These are phyloP conservation scores for Pedicia rivosa DNA, from an alignment of 2,888 invertebrate genomes.

Conservation along the genomic window DNA sequence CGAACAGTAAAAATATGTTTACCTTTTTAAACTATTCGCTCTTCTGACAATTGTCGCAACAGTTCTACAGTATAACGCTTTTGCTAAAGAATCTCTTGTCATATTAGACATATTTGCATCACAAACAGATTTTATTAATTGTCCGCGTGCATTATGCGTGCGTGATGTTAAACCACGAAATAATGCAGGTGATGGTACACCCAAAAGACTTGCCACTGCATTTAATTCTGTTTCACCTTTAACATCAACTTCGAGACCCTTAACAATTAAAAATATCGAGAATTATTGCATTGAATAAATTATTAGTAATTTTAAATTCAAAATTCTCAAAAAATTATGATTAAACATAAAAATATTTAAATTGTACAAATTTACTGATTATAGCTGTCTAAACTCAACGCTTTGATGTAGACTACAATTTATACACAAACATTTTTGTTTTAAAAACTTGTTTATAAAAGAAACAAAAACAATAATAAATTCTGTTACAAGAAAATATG, in stretches of 20 bases:
- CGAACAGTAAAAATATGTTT: neutral
- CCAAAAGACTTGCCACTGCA: slow-evolving; percentile 70
- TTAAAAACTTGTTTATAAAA: too few species aligned
- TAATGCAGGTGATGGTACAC: slow-evolving; percentile 33
- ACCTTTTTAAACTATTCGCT: slow-evolving; percentile 76
- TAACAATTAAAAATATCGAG: too few species aligned
- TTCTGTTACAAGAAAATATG: too few species aligned
- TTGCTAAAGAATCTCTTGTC: slow-evolving; percentile 78
- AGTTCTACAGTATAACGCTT: slow-evolving; percentile 85
- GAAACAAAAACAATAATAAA: too few species aligned
- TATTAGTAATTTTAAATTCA: too few species aligned
- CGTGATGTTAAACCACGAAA: slow-evolving; percentile 65
- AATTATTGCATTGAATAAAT: too few species aligned
- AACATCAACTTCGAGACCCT: slow-evolving; percentile 57
- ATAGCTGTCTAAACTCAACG: too few species aligned
- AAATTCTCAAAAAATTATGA: too few species aligned
- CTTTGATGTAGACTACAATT: too few species aligned
- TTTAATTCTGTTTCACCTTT: slow-evolving; percentile 71
- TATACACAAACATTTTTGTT: too few species aligned
- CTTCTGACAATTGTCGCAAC: slow-evolving; percentile 86
- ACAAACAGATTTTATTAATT: slow-evolving; percentile 64
- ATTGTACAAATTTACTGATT: too few species aligned
- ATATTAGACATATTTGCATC: slow-evolving; percentile 76
- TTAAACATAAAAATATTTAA: too few species aligned
- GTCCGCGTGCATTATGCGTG: slow-evolving; percentile 61